Conservation (phyloP, 2,113 vertebrate species). For the Phalacrocorax pelagicus region DNA sequence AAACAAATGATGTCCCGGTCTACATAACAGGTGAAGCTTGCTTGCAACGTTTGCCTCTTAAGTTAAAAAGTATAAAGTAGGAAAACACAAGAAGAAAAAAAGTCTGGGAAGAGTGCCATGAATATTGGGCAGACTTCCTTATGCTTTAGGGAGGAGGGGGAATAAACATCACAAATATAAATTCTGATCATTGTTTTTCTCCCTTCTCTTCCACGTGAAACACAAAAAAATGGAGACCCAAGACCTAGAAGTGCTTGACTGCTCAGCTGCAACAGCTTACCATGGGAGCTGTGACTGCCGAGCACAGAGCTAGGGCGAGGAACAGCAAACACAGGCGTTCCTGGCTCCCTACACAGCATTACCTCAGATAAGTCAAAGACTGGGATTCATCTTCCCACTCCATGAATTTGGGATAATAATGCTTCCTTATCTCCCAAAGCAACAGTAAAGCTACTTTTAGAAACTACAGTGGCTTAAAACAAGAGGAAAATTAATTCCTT, state of each 20-base stretch:
- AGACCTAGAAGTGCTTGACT: not conserved
- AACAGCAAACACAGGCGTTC: not conserved
- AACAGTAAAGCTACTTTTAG: not conserved
- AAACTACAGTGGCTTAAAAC: not conserved
- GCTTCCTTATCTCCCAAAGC: not conserved
- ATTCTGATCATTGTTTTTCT: not conserved
- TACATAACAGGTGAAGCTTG: accelerated
- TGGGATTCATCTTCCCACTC: not conserved
- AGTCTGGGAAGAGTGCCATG: accelerated
- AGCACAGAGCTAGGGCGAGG: not conserved
- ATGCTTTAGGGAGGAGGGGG: accelerated
- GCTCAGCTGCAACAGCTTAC: not conserved
- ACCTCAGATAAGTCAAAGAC: not conserved
- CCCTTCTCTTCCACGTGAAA: not conserved
- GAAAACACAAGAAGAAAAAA: not conserved
- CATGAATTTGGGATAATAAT: not conserved
- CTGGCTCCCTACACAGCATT: not conserved
- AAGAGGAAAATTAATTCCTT: not conserved
- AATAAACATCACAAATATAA: not conserved
- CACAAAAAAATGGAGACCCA: not conserved
- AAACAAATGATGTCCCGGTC: not conserved
- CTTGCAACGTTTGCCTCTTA: not conserved
- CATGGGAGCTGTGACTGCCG: accelerated
- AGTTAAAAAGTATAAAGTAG: not conserved
- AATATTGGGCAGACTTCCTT: not conserved